Conservation (phyloP, 2,888 invertebrate genomes). For the Xestia sexstrigata region DNA sequence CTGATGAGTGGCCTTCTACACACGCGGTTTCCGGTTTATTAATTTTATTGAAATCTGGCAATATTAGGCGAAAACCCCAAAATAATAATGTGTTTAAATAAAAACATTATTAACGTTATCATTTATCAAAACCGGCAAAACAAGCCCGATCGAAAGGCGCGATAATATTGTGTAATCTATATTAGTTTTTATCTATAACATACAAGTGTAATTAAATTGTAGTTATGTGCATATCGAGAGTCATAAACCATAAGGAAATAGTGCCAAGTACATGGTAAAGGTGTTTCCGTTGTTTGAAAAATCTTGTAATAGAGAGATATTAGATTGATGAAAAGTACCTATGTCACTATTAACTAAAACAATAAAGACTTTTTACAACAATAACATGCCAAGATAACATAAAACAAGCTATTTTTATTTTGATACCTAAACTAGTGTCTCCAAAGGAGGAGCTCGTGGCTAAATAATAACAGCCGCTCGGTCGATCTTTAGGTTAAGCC, state of each 20-base stretch:
- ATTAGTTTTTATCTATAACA: slow-evolving; percentile 58
- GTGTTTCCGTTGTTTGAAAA: slow-evolving; percentile 1
- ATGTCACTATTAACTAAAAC: neutral
- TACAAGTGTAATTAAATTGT: slow-evolving; percentile 58
- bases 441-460: too few relatives aligned
- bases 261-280: neutral
- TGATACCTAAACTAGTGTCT: too few relatives aligned
- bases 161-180: slow-evolving; percentile 52
- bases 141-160: slow-evolving; percentile 51
- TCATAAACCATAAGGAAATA: slow-evolving; percentile 25
- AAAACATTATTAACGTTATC: slow-evolving; percentile 50
- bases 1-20: neutral
- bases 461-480: too few relatives aligned
- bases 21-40: neutral
- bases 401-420: neutral
- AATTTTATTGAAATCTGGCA: neutral
- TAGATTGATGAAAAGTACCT: slow-evolving; percentile 5
- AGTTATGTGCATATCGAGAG: slow-evolving; percentile 16
- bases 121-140: slow-evolving; percentile 52
- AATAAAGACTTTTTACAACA: neutral
- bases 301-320: slow-evolving; percentile 4
- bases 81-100: slow-evolving; percentile 40
- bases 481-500: too few relatives aligned
- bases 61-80: neutral
- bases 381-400: neutral